A percentile compares a stretch with the other conserved stretches of the same genome.
Conservation (phyloP, 2,113 vertebrate species). For the Lophotis ruficrista region DNA sequence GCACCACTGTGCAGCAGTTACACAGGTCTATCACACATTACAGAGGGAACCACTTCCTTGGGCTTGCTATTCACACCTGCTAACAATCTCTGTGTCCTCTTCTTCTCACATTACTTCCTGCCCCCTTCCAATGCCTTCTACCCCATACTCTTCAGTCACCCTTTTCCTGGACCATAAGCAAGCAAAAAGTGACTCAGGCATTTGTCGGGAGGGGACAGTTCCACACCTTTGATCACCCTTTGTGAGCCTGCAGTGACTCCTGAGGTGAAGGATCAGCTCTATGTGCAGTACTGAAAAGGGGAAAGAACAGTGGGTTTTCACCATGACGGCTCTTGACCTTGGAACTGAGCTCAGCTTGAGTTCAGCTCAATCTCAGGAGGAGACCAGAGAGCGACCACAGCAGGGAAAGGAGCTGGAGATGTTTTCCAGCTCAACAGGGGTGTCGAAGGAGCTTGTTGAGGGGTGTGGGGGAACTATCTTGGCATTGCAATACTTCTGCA, state of each 20-base stretch:
- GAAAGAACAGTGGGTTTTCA: neutral
- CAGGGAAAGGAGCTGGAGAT: neutral
- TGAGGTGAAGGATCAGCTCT: neutral
- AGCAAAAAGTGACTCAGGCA: neutral
- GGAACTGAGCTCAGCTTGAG: neutral
- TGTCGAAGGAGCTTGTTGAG: no score
- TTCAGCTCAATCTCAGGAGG: neutral
- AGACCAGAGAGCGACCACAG: neutral
- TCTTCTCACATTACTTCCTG: neutral
- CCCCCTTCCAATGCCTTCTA: neutral
- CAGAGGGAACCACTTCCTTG: neutral
- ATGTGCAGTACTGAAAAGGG: neutral
- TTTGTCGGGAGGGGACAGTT: neutral
- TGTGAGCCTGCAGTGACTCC: neutral
- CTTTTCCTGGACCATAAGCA: neutral
- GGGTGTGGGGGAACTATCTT: neutral
- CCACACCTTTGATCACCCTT: neutral
- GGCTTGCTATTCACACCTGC: neutral
- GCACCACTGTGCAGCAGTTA: neutral
- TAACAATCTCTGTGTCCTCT: neutral
- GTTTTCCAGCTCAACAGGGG: no score
- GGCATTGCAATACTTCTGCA: neutral
- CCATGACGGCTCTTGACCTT: neutral
- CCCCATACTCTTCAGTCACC: accelerated
- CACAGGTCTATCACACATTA: neutral